Conservation (phyloP, 53 echinoderm and acorn worm species). For the Zoroaster sp. region DNA sequence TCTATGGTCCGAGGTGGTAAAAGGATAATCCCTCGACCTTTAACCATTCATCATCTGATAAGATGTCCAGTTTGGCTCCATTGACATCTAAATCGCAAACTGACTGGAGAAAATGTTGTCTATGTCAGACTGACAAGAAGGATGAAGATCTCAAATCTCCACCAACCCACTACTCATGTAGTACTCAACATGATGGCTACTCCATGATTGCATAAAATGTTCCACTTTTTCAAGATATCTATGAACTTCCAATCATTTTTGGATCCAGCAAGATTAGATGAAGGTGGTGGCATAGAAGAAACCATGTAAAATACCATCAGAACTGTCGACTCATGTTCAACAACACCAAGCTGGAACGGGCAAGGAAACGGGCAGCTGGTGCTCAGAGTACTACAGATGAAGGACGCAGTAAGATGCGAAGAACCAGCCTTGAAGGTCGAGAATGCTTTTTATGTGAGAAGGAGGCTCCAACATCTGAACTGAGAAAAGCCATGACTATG, state of each 20-base stretch:
- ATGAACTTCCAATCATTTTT: slow-evolving; percentile 12
- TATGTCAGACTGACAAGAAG: slow-evolving; percentile 8
- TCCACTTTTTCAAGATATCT: background rate
- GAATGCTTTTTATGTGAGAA: slow-evolving; percentile 29
- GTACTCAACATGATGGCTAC: slow-evolving; percentile 23
- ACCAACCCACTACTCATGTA: background rate
- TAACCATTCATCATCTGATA: too few species aligned
- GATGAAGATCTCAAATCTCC: slow-evolving; percentile 13
- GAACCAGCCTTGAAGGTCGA: background rate
- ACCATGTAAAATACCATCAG: slow-evolving; percentile 13
- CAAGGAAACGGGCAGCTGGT: too few species aligned
- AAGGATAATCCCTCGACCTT: too few species aligned
- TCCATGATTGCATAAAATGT: slow-evolving; percentile 22
- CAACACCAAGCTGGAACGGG: slow-evolving; percentile 46
- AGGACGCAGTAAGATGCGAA: background rate
- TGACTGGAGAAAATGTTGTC: slow-evolving; percentile 40
- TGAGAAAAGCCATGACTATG: slow-evolving; percentile 41
- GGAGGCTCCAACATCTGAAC: too few species aligned
- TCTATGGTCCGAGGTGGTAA: too few species aligned
- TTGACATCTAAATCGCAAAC: background rate
- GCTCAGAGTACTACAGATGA: background rate
- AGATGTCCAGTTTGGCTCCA: background rate
- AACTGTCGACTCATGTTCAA: slow-evolving; percentile 18
- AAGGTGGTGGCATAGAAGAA: slow-evolving; percentile 31
- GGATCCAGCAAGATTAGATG: slow-evolving; percentile 44